Percentiles rank a stretch among this genome's conserved stretches.
Conservation (phyloP, 1,140 invertebrate genomes). For the Panagrolaimus sp. region DNA sequence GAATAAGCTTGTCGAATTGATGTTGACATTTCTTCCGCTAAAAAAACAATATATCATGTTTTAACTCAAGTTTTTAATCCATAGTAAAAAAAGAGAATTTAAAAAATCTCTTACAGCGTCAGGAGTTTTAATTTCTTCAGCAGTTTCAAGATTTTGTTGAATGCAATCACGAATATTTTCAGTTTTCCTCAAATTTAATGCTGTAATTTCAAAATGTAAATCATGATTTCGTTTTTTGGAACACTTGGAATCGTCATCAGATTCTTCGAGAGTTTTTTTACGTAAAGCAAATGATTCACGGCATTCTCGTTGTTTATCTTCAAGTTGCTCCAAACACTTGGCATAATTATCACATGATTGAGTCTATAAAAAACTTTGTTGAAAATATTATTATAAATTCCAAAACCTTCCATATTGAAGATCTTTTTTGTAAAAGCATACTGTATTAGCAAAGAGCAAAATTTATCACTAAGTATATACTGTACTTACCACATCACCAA, state of each 20-base stretch:
- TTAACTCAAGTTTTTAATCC: no score
- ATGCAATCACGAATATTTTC: constrained; percentile 9
- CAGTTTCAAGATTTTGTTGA: not conserved
- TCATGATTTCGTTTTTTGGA: constrained; percentile 7
- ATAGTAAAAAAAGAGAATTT: no score
- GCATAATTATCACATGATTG: constrained; percentile 14
- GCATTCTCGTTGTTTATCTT: constrained; percentile 14
- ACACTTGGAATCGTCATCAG: constrained; percentile 2
- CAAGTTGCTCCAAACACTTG: not conserved
- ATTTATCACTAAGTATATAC: no score
- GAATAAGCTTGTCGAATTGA: constrained; percentile 10
- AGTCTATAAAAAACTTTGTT: not conserved
- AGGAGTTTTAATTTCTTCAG: not conserved
- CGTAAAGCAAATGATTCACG: not conserved
- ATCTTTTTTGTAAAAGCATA: no score
- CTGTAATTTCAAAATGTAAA: not conserved
- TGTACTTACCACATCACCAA: no score
- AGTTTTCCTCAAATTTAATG: not conserved
- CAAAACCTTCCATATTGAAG: no score
- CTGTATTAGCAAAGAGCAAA: no score
- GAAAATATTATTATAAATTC: no score
- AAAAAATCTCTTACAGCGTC: not conserved
- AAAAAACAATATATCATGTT: not conserved
- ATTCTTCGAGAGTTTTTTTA: no score
- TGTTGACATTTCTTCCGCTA: not conserved